phyloP scores from a whole-genome alignment of 2,797 vertebrate species.

The Chanos chanos region DNA sequence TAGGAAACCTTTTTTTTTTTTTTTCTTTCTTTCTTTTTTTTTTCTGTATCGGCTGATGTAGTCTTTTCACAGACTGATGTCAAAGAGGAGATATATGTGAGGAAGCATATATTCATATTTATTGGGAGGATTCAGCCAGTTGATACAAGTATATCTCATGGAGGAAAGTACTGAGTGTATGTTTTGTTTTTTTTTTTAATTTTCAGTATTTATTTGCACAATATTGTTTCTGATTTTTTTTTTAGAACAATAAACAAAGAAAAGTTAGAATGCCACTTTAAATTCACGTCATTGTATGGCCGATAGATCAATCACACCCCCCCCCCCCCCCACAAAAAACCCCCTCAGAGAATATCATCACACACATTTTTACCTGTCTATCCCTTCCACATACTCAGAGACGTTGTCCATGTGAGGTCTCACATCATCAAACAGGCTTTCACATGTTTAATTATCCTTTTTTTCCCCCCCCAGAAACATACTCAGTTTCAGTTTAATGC shows the following conservation, averaged over 20 bases:
- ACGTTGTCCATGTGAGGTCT: too few relatives aligned
- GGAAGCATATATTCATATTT: slow-evolving; percentile 55
- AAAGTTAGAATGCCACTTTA: background rate
- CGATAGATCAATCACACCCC: background rate
- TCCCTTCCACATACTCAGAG: too few relatives aligned
- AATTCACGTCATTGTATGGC: too few relatives aligned
- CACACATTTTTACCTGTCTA: too few relatives aligned
- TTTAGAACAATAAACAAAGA: slow-evolving; percentile 13
- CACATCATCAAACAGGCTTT: background rate
- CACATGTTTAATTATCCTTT: background rate
- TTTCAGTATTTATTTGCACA: slow-evolving; percentile 61
- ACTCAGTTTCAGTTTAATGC: slow-evolving; percentile 33
- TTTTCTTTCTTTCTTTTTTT: slow-evolving; percentile 44
- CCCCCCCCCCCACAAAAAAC: background rate
- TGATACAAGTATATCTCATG: slow-evolving; percentile 39
- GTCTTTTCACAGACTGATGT: too few relatives aligned
- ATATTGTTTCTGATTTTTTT: slow-evolving; percentile 36
- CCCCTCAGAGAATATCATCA: too few relatives aligned
- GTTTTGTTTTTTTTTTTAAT: slow-evolving; percentile 34
- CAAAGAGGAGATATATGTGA: slow-evolving; percentile 43
- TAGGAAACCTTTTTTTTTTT: too few relatives aligned
- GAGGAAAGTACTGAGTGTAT: slow-evolving; percentile 32
- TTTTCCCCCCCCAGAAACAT: background rate
- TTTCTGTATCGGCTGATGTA: too few relatives aligned
- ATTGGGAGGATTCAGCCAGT: slow-evolving; percentile 49